These are phyloP conservation scores for Apis florea DNA, from an alignment of 1,140 invertebrate species.

Conservation along the genomic window DNA sequence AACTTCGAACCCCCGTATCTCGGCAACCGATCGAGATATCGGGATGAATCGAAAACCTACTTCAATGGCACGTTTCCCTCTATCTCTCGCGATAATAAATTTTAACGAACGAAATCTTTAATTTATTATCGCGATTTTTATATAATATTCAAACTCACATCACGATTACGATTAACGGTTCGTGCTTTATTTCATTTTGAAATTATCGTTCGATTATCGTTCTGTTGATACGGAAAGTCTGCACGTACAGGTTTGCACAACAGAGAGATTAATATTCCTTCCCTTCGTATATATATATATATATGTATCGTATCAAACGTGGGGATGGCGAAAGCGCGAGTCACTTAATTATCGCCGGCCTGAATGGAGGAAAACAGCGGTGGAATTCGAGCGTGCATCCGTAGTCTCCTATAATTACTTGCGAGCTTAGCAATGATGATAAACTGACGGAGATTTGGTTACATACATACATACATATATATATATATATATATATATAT, in stretches of 20 bases:
- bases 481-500: no score
- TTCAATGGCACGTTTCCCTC: no score
- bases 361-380: slow-evolving; percentile 22
- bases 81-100: no score
- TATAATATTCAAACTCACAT: no score
- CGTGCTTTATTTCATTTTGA: no score
- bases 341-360: slow-evolving; percentile 52
- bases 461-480: not conserved
- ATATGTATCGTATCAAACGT: slow-evolving; percentile 45
- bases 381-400: slow-evolving; percentile 35
- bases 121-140: no score
- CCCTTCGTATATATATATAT: not conserved
- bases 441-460: slow-evolving; percentile 37
- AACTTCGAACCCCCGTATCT: no score
- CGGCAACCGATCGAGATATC: no score
- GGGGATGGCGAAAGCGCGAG: slow-evolving; percentile 29
- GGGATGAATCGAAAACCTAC: no score
- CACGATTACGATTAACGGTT: no score
- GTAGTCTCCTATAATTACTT: slow-evolving; percentile 40
- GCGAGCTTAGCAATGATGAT: slow-evolving; percentile 46
- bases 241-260: slow-evolving; percentile 40
- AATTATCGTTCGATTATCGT: no score
- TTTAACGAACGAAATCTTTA: no score
- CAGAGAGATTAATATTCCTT: slow-evolving; percentile 50
- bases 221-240: slow-evolving; percentile 26